Base-by-base conservation (phyloP, 2,888 invertebrate genomes). In the Mythimna impura region DNA sequence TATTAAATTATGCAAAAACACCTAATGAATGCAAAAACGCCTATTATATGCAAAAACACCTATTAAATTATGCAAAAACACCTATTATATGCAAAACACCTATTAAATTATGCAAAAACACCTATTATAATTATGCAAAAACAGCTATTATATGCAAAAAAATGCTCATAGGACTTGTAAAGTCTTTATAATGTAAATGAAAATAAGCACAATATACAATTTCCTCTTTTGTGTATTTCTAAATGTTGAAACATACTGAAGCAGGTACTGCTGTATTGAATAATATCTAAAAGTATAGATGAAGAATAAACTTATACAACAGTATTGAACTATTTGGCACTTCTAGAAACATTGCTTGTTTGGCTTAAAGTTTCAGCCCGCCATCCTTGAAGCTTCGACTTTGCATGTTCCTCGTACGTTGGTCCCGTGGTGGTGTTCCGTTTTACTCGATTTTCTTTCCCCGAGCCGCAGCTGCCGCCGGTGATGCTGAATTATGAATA, bases 401-500 rank as follows among this genome's bases (percentile, higher is more conserved):
- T 40, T 40, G 61, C 22, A 61, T 40, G 40, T 40, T 12, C 22
- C 22, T 22, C 40, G 61, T 61, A 22, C 61, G 55, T 55, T 2
- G 55, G 55, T 14, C 22, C 55, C 22, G 55, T 55, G 14, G 25
- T 55, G 55, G 14, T 25, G 55, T 22, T 22, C 25, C 22, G 77
- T 81, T 81, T 81, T 81, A 68, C 65, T 81, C 66, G 73, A 71
- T 81, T 81, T 81, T 78, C 58, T 71, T 58, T 57, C 63, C 10
- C 58, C 64, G 58, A 36, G 70, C 10, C 67, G 34, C 80, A 81
- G 70, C 82, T 80, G 80, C 43, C 62, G 17, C 52, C 62, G 17
- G 63, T 55, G 69, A 54, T 52, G 58, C 82, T 73, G 64, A 73
- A 80, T 82, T 78, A 80, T 82, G 73, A 82, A 80, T 78, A 60